These are phyloP conservation scores for Schizotus pectinicornis DNA, from an alignment of 2,888 invertebrate species.

Conservation along the genomic window DNA sequence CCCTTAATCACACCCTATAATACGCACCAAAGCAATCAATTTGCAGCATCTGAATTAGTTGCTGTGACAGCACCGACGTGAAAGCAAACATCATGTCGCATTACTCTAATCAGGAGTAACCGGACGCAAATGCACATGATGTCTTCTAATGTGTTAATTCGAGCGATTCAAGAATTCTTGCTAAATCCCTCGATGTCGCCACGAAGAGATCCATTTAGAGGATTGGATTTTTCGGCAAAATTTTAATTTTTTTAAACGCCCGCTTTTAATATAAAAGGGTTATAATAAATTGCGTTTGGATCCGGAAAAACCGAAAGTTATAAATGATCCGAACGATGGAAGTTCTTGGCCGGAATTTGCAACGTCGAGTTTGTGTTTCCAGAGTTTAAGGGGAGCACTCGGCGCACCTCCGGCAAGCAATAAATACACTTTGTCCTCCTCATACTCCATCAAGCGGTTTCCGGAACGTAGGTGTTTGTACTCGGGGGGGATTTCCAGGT, in stretches of 20 bases:
- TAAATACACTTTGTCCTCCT: slow-evolving; percentile 3
- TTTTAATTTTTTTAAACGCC: slow-evolving; percentile 10
- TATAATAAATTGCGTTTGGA: neutral
- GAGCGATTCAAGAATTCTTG: too few relatives aligned
- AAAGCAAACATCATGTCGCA: too few relatives aligned
- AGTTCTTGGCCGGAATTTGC: neutral
- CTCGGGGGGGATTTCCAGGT: slow-evolving; percentile 1
- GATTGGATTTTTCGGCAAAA: neutral
- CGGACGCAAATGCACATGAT: too few relatives aligned
- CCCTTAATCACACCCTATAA: too few relatives aligned
- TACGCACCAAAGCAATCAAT: too few relatives aligned
- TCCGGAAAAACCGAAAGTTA: neutral
- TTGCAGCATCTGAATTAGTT: too few relatives aligned
- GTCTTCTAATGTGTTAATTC: too few relatives aligned
- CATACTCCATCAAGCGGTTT: too few relatives aligned
- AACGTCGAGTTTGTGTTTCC: slow-evolving; percentile 6
- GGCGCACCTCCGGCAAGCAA: slow-evolving; percentile 10
- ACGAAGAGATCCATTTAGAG: neutral
- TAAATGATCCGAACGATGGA: neutral
- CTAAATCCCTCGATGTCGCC: too few relatives aligned
- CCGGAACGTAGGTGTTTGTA: slow-evolving; percentile 2
- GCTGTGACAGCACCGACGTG: too few relatives aligned
- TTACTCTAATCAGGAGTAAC: too few relatives aligned
- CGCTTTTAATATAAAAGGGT: neutral
- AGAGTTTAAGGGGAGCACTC: slow-evolving; percentile 7